These are phyloP conservation scores for Scrobipalpa atriplicella DNA, from an alignment of 2,888 invertebrate genomes.

Conservation along the genomic window DNA sequence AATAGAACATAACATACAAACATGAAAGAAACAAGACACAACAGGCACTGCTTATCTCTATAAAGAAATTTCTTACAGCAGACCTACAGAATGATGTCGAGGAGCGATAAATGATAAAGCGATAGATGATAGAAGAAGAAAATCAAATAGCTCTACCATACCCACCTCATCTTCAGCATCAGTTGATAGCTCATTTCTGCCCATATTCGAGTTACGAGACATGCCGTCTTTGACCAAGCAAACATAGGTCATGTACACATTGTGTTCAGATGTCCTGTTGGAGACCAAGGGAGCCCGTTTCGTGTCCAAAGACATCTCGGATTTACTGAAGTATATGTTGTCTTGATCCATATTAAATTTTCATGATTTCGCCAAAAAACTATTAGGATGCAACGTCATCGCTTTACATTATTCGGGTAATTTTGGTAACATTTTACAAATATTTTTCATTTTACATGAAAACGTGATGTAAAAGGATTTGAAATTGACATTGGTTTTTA, in stretches of 20 bases:
- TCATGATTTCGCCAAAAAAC: background rate
- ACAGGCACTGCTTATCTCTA: too few relatives aligned
- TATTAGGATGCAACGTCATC: background rate
- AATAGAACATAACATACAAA: too few relatives aligned
- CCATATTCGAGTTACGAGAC: background rate
- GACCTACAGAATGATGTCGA: too few relatives aligned
- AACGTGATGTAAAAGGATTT: background rate
- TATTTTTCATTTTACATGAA: background rate
- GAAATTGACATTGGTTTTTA: background rate
- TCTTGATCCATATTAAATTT: constrained; percentile 12
- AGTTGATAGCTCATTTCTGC: background rate
- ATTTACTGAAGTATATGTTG: constrained; percentile 7
- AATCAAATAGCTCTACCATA: background rate
- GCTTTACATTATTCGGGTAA: background rate
- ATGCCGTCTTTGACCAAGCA: constrained; percentile 60
- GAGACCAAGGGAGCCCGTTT: constrained; percentile 33
- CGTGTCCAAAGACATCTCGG: constrained; percentile 6
- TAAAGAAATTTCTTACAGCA: too few relatives aligned
- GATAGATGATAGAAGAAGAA: too few relatives aligned
- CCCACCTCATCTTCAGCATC: background rate
- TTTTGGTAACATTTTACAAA: background rate
- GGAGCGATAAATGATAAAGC: too few relatives aligned
- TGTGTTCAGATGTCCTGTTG: constrained; percentile 65
- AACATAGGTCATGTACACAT: constrained; percentile 61
- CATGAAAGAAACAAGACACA: too few relatives aligned